phyloP scores from a whole-genome alignment of 1,140 invertebrate genomes.

The Reticulitermes speratus region DNA sequence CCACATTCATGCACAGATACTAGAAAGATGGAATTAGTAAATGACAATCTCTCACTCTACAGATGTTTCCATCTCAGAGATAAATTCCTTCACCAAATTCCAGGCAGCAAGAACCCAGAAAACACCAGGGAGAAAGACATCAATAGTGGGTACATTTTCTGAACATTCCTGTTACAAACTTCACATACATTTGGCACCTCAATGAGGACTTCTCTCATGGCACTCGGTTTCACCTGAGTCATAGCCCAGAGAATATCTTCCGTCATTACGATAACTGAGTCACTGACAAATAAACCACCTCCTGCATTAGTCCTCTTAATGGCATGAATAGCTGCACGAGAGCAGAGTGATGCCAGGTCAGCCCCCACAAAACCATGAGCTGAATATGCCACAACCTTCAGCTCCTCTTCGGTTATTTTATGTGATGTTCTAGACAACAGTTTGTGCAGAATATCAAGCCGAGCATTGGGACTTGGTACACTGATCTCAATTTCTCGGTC shows the following conservation, averaged over 20 bases:
- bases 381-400: conserved; percentile 57
- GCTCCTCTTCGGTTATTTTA: conserved; percentile 15
- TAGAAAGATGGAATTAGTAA: no score
- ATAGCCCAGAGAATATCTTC: conserved; percentile 56
- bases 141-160: no score
- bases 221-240: conserved; percentile 74
- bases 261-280: conserved; percentile 7
- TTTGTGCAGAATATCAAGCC: conserved; percentile 66
- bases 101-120: no score
- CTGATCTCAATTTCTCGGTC: conserved; percentile 84
- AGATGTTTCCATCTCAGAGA: no score
- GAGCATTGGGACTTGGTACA: conserved; percentile 67
- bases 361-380: conserved; percentile 89
- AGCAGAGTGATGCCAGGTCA: conserved; percentile 75
- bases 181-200: conserved; percentile 66
- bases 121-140: no score
- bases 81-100: no score
- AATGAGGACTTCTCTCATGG: conserved; percentile 79
- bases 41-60: no score
- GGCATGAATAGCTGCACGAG: conserved; percentile 64
- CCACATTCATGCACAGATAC: no score
- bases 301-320: conserved; percentile 38
- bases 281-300: no score
- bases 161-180: no score
- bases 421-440: conserved; percentile 58